Evolutionary conservation across 1,140 invertebrate genomes (phyloP).

Genomic region (Goniozus legneri): DNA sequence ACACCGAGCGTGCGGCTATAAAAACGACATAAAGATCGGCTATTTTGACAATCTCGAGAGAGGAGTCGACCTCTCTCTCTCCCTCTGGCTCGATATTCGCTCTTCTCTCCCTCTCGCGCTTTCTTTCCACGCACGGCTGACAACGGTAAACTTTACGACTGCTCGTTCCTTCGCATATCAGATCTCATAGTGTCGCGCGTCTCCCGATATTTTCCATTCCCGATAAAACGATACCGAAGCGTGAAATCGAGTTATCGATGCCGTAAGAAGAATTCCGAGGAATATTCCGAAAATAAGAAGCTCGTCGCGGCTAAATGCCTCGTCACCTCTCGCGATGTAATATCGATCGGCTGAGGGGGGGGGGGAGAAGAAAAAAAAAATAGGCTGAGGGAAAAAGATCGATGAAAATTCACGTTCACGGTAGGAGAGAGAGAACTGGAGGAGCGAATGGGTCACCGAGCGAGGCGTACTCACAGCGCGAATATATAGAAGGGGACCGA

Average conservation of each 20-base stretch:
- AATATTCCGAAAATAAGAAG: too few relatives aligned
- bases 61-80: slow-evolving; percentile 10
- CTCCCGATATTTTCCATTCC: slow-evolving; percentile 1
- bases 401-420: slow-evolving; percentile 25
- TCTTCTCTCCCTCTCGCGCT: slow-evolving; percentile 1
- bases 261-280: too few relatives aligned
- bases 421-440: slow-evolving; percentile 19
- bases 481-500: too few relatives aligned
- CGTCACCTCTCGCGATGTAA: neutral
- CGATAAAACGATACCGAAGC: neutral
- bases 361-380: neutral
- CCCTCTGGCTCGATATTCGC: neutral
- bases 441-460: slow-evolving; percentile 30
- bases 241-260: neutral
- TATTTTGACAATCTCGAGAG: slow-evolving; percentile 49
- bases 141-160: slow-evolving; percentile 48
- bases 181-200: slow-evolving; percentile 31
- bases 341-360: neutral
- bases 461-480: too few relatives aligned
- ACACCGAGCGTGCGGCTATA: slow-evolving; percentile 42
- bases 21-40: slow-evolving; percentile 50
- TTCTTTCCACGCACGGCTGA: slow-evolving; percentile 5
- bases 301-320: too few relatives aligned
- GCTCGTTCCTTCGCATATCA: slow-evolving; percentile 40
- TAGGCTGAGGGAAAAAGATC: slow-evolving; percentile 12